Percentiles rank a stretch among this genome's conserved stretches.
phyloP scores from a whole-genome alignment of 2,113 vertebrate genomes.

The Rattus rattus region DNA sequence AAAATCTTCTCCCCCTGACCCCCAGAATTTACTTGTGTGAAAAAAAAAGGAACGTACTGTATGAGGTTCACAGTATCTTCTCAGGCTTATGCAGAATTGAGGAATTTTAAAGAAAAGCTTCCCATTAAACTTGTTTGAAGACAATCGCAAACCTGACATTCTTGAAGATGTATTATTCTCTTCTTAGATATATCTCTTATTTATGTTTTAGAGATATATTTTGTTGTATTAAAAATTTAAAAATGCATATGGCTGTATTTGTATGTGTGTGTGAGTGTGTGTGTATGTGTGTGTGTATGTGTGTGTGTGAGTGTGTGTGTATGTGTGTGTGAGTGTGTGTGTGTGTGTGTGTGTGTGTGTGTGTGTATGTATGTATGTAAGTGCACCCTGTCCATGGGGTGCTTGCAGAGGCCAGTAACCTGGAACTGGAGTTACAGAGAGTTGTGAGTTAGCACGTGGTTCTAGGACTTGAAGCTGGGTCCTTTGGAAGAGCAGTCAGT shows the following conservation, averaged over 20 bases:
- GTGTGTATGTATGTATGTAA: neutral
- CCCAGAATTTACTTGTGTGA: neutral
- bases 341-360: too few species aligned
- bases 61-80: neutral
- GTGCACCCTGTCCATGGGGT: neutral
- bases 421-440: neutral
- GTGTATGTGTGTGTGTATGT: too few species aligned
- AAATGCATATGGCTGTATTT: neutral
- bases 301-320: too few species aligned
- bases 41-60: constrained; percentile 1
- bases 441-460: neutral
- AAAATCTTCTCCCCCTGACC: neutral
- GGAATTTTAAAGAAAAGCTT: constrained; percentile 45
- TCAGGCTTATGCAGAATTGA: neutral
- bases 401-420: neutral
- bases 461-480: neutral
- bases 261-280: too few species aligned
- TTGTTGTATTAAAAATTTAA: neutral
- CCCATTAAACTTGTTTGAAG: neutral
- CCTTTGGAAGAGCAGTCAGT: neutral
- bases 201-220: neutral
- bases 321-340: too few species aligned
- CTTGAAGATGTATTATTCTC: neutral
- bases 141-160: neutral
- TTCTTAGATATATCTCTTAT: neutral